Base-by-base conservation (phyloP, 2,797 vertebrate species). In the Orestias chungarensis region DNA sequence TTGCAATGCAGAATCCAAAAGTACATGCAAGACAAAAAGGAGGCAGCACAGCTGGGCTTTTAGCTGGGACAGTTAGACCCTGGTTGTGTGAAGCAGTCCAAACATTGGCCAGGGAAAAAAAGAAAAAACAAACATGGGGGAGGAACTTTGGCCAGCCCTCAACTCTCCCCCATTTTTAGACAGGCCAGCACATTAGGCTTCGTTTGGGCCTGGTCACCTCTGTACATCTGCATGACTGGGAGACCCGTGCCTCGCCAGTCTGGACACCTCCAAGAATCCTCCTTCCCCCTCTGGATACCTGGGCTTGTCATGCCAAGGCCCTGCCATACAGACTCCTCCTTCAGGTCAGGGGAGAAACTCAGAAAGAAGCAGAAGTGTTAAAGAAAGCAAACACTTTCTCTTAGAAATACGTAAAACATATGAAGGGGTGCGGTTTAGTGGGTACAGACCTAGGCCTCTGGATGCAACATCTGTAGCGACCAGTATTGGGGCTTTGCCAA, bases 261-360 rank as follows among this genome's bases (percentile, higher is more conserved):
- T 90, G 97, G 96, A 96, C 97, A 96, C 82, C 95, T 96, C 95
- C 96, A 98, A 96, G 96, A 98, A 96, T 97, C 96, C 97, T 97
- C 97, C 96, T 96, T 96, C 97, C 96, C 93, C 96, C 97, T 94
- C 92, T 97, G 96, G 96, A 96, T 95, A 97, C 96, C 97, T 97
- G 96, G 96, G 96, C 95, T 96, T 91, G 96, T 98, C 97, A 99
- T 99, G 97, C 97, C 97, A 98, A 99, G 96, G 96, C 96, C 97
- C 97, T 98, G 97, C 97, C 97, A 97, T 93, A 96, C 94, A 96
- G 96, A 97, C 97, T 95, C 96, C 97, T 96, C 97, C 97, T 98
- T 95, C 95, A 95, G 96, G 95, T 95, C 90, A 86, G 90, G 95
- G 97, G 97, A 96, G 94, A 96, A 96, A 97, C 96, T 97, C 96